Evolutionary conservation across 2,113 vertebrate species (phyloP).

Genomic region (Progne subis): DNA sequence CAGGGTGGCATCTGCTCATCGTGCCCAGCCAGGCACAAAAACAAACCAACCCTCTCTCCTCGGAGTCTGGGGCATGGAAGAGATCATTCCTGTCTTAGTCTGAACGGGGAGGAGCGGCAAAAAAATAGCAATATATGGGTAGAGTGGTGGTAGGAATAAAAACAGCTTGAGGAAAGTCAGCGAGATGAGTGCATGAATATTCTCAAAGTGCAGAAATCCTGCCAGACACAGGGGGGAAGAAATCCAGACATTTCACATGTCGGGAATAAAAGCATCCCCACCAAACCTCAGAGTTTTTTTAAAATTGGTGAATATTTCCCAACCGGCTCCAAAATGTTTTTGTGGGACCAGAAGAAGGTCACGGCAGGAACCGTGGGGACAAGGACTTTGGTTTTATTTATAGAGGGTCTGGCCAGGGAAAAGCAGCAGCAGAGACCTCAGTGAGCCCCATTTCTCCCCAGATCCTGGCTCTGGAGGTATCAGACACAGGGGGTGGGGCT

Average conservation of each 20-base stretch:
- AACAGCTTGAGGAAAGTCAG: slow-evolving; percentile 1
- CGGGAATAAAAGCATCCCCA: background rate
- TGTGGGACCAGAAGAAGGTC: background rate
- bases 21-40: background rate
- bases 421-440: background rate
- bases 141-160: background rate
- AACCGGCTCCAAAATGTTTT: background rate
- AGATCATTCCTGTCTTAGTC: background rate
- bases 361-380: background rate
- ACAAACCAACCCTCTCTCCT: background rate
- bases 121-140: background rate
- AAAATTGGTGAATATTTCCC: background rate
- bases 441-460: fast-evolving
- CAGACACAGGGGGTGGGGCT: background rate
- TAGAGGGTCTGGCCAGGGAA: background rate
- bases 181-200: background rate
- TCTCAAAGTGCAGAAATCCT: background rate
- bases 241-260: slow-evolving; percentile 5
- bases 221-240: background rate
- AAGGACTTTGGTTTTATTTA: background rate
- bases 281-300: background rate
- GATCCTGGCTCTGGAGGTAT: background rate
- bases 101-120: fast-evolving
- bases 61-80: background rate
- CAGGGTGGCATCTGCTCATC: background rate